A percentile compares a stretch with the other conserved stretches of the same genome.
Conservation (phyloP, 2,113 vertebrate species). For the Odocoileus virginianus region DNA sequence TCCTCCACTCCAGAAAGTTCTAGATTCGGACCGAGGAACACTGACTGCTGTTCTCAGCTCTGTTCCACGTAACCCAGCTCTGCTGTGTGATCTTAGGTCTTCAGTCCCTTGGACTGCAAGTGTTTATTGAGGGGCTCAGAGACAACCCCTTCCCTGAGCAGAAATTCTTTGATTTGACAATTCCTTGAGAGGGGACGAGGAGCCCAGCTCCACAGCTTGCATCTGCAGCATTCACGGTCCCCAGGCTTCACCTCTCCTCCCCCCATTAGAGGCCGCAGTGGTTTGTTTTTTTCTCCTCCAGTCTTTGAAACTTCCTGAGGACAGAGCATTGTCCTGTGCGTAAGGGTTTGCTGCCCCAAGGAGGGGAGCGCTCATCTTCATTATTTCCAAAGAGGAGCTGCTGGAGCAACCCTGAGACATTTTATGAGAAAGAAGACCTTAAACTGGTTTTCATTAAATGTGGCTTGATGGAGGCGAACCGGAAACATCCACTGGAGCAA, state of each 20-base stretch:
- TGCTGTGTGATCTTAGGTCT: neutral
- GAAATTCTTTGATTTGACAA: neutral
- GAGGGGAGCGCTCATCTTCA: slow-evolving; percentile 55
- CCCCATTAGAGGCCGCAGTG: neutral
- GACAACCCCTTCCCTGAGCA: neutral
- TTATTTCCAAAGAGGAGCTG: slow-evolving; percentile 65
- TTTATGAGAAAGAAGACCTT: slow-evolving; percentile 77
- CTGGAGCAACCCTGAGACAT: slow-evolving; percentile 54
- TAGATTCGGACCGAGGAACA: neutral
- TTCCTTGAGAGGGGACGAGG: neutral
- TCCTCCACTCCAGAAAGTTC: neutral
- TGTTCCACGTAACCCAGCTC: neutral
- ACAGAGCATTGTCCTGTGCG: neutral
- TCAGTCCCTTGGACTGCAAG: neutral
- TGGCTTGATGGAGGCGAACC: slow-evolving; percentile 72
- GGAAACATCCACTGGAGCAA: slow-evolving; percentile 73
- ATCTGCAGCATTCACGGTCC: neutral
- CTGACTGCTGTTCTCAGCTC: neutral
- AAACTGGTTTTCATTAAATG: slow-evolving; percentile 77
- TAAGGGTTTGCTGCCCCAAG: neutral
- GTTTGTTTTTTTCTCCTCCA: neutral
- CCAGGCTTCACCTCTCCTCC: neutral
- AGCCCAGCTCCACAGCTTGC: neutral
- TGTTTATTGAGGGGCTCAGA: neutral
- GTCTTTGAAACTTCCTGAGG: neutral